Evolutionary conservation across 2,113 vertebrate species (phyloP).

Genomic region (Octodon degus): DNA sequence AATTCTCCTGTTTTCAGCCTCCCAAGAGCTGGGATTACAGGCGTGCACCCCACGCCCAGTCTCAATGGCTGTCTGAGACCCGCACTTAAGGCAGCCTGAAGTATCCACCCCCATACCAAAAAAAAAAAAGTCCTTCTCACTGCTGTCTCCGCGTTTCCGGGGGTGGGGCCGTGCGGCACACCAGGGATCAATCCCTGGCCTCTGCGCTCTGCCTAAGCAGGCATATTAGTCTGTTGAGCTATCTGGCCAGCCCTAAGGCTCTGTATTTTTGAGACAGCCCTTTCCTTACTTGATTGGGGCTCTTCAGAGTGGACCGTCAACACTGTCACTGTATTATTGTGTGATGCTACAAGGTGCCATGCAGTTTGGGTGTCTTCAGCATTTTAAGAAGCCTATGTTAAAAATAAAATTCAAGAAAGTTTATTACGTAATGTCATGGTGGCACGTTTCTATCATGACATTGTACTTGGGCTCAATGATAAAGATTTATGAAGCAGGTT

Average conservation of each 20-base stretch:
- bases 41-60: too few species aligned
- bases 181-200: too few species aligned
- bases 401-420: slow-evolving; percentile 40
- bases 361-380: slow-evolving; percentile 10
- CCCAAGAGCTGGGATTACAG: too few species aligned
- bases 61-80: too few species aligned
- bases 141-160: too few species aligned
- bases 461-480: neutral
- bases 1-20: too few species aligned
- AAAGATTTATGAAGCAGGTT: neutral
- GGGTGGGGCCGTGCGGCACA: too few species aligned
- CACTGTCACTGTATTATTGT: slow-evolving; percentile 70
- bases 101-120: too few species aligned
- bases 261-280: slow-evolving; percentile 80
- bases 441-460: slow-evolving; percentile 32
- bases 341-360: slow-evolving; percentile 59
- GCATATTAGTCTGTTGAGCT: too few species aligned
- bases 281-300: slow-evolving; percentile 78
- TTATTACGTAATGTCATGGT: slow-evolving; percentile 20
- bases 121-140: too few species aligned
- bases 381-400: slow-evolving; percentile 2
- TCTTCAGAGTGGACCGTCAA: slow-evolving; percentile 74
- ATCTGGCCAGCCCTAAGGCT: neutral
- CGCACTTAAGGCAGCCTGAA: too few species aligned
- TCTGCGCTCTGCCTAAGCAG: too few species aligned